phyloP scores from a whole-genome alignment of 2,888 invertebrate species.

The Cybosia mesomella region DNA sequence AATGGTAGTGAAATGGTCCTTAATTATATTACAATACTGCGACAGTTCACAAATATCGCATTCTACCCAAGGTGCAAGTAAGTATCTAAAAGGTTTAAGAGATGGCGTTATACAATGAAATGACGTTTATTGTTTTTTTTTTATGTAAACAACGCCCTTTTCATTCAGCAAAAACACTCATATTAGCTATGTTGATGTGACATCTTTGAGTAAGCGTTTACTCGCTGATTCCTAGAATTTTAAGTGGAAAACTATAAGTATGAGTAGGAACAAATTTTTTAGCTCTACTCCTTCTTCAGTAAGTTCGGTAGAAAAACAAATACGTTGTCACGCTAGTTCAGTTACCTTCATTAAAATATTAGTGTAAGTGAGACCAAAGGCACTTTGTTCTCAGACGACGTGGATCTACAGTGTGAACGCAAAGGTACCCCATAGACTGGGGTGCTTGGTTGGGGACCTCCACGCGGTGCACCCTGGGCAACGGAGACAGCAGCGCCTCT shows the following conservation, averaged over 20 bases:
- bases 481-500: too few species aligned
- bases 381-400: background rate
- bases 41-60: conserved; percentile 2
- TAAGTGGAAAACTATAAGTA: too few species aligned
- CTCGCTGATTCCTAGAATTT: too few species aligned
- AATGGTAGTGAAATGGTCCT: conserved; percentile 2
- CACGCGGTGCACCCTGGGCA: too few species aligned
- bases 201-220: background rate
- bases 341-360: too few species aligned
- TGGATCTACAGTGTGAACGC: background rate
- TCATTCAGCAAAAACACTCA: background rate
- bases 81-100: background rate
- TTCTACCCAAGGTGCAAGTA: background rate
- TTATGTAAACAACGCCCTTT: background rate
- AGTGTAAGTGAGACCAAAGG: too few species aligned
- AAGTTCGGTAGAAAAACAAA: background rate
- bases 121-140: background rate
- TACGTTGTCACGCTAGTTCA: background rate
- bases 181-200: too few species aligned
- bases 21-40: conserved; percentile 1
- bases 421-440: too few species aligned
- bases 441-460: too few species aligned
- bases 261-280: too few species aligned
- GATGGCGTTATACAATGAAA: background rate
- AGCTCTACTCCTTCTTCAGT: too few species aligned